These are phyloP conservation scores for Oscheius sp. DNA, from an alignment of 1,140 invertebrate genomes.

Conservation along the genomic window DNA sequence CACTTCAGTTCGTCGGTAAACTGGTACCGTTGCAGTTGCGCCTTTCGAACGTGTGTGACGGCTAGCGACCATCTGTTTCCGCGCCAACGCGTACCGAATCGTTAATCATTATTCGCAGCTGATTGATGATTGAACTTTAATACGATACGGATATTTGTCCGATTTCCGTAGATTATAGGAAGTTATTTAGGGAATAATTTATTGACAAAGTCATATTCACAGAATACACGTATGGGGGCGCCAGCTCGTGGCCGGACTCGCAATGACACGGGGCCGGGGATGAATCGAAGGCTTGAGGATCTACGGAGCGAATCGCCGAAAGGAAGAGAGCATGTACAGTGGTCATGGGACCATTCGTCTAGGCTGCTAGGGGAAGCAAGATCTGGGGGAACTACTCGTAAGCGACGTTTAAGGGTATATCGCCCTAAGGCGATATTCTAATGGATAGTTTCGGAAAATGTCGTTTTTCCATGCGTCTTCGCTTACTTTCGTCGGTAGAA, in stretches of 20 bases:
- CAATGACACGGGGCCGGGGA: background rate
- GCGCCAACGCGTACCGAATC: constrained; percentile 1
- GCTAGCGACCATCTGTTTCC: no score
- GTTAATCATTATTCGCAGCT: background rate
- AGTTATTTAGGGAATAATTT: background rate
- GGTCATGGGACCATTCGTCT: background rate
- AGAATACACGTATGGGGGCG: constrained; percentile 5
- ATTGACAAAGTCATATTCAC: background rate
- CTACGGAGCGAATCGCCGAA: background rate
- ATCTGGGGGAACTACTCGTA: constrained; percentile 2
- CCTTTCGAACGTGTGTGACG: no score
- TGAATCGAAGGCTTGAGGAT: background rate
- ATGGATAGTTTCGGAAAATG: no score
- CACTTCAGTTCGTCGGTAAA: no score
- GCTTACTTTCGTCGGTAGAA: background rate
- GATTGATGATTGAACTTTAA: background rate
- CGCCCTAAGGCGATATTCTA: no score
- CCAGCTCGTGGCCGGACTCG: background rate
- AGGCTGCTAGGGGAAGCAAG: background rate
- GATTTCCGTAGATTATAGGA: no score
- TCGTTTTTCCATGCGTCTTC: no score
- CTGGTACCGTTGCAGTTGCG: no score
- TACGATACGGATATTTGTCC: background rate
- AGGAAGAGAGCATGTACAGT: background rate
- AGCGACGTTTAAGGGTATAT: no score